phyloP scores from a whole-genome alignment of 2,888 invertebrate genomes.

The Drosophila ustulata region DNA sequence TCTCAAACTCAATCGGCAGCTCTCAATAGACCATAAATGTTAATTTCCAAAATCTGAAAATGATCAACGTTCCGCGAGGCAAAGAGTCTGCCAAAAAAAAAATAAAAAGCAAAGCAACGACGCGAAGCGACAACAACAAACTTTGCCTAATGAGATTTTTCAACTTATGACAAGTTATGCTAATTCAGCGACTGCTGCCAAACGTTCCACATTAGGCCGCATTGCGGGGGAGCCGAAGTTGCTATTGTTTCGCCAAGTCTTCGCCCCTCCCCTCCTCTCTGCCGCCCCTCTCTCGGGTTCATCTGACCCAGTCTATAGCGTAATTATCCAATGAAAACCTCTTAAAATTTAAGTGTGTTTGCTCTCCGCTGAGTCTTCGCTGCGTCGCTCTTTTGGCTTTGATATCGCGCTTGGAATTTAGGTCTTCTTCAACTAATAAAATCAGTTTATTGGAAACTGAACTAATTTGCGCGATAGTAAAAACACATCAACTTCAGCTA shows the following conservation, averaged over 20 bases:
- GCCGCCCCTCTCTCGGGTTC: conserved; percentile 4
- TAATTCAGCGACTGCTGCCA: conserved; percentile 61
- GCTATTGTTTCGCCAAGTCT: conserved; percentile 38
- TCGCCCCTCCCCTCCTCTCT: no score
- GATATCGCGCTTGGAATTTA: conserved; percentile 22
- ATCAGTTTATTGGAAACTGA: not conserved
- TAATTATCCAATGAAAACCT: conserved; percentile 55
- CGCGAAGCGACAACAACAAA: conserved; percentile 28
- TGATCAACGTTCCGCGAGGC: conserved; percentile 52
- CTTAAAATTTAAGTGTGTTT: conserved; percentile 37
- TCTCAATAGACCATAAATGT: conserved; percentile 60
- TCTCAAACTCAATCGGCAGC: conserved; percentile 27
- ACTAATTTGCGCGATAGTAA: no score
- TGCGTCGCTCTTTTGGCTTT: conserved; percentile 2
- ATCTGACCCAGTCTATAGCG: conserved; percentile 54
- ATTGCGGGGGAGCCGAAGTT: conserved; percentile 53
- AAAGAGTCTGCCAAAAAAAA: conserved; percentile 41
- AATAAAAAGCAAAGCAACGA: conserved; percentile 29
- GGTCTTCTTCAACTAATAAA: not conserved
- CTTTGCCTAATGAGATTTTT: conserved; percentile 77
- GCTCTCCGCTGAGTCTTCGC: conserved; percentile 2
- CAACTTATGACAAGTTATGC: conserved; percentile 81
- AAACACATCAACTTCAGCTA: no score
- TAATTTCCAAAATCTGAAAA: conserved; percentile 58
- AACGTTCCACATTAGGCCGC: conserved; percentile 52